A percentile compares a stretch with the other conserved stretches of the same genome.
Evolutionary conservation across 2,797 vertebrate genomes (phyloP).

Genomic region (Rhinella marina): DNA sequence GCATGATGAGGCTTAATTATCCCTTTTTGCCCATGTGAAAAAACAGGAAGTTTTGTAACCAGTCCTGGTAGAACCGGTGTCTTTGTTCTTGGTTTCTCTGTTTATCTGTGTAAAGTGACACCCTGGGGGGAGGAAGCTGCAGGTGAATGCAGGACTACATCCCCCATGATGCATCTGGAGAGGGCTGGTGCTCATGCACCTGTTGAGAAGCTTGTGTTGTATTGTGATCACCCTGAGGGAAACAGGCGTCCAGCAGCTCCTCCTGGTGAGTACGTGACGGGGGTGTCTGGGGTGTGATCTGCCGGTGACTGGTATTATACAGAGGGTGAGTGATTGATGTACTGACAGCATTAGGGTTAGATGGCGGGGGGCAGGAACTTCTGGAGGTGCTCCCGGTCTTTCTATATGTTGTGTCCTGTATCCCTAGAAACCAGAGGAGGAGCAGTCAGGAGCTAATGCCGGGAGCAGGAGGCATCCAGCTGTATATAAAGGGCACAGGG

Average conservation of each 20-base stretch:
- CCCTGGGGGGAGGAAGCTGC: not conserved
- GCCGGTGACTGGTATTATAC: not conserved
- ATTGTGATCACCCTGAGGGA: not conserved
- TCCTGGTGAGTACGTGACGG: not conserved
- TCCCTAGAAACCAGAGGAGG: slow-evolving; percentile 59
- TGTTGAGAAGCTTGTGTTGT: not conserved
- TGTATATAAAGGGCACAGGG: not conserved
- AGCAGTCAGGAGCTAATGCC: not conserved
- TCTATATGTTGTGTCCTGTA: slow-evolving; percentile 39
- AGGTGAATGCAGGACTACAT: slow-evolving; percentile 37
- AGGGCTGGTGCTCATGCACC: not conserved
- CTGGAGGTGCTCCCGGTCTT: rapidly evolving
- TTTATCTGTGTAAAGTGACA: slow-evolving; percentile 3
- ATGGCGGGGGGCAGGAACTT: not conserved
- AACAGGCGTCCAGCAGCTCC: not conserved
- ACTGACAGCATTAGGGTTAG: not conserved
- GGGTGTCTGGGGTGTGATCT: not conserved
- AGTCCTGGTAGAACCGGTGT: not conserved
- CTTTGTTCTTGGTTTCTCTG: not conserved
- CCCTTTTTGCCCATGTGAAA: no score
- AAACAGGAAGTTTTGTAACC: not conserved
- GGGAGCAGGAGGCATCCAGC: not conserved
- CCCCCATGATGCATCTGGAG: slow-evolving; percentile 36
- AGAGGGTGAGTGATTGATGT: not conserved
- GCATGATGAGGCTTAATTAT: no score